Evolutionary conservation across 2,888 invertebrate species (phyloP).

Genomic region (Argyresthia albistria): DNA sequence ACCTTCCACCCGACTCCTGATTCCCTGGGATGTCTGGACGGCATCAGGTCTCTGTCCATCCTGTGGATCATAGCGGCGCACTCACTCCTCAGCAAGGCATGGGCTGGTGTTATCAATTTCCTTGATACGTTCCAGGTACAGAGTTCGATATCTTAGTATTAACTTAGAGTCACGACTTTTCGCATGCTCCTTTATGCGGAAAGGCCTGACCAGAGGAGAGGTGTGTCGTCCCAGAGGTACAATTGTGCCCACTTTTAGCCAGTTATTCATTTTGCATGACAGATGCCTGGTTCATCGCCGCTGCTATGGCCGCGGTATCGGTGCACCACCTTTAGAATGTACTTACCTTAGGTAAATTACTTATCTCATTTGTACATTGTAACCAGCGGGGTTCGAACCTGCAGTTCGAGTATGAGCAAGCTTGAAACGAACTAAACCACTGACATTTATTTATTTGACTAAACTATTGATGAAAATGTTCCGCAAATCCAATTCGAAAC

Average conservation of each 20-base stretch:
- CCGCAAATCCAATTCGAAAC: background rate
- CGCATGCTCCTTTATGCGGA: too few species aligned
- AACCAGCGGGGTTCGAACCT: too few species aligned
- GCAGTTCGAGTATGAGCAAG: too few species aligned
- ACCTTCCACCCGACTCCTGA: slow-evolving; percentile 4
- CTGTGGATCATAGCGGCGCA: slow-evolving; percentile 9
- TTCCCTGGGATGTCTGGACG: slow-evolving; percentile 8
- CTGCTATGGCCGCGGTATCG: too few species aligned
- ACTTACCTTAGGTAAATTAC: too few species aligned
- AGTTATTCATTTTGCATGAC: too few species aligned
- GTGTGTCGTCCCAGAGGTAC: too few species aligned
- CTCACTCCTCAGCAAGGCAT: background rate
- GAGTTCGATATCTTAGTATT: background rate
- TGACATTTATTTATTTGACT: background rate
- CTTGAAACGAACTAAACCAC: background rate
- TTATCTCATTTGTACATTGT: too few species aligned
- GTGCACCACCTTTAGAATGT: too few species aligned
- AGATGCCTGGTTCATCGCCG: too few species aligned
- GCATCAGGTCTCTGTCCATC: slow-evolving; percentile 8
- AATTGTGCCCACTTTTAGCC: too few species aligned
- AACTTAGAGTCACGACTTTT: background rate
- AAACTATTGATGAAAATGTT: background rate
- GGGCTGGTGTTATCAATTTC: background rate
- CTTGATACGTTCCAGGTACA: background rate
- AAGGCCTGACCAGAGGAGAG: too few species aligned